A percentile compares a stretch with the other conserved stretches of the same genome.
Conservation (phyloP, 2,888 invertebrate genomes). For the Arctia plantaginis region DNA sequence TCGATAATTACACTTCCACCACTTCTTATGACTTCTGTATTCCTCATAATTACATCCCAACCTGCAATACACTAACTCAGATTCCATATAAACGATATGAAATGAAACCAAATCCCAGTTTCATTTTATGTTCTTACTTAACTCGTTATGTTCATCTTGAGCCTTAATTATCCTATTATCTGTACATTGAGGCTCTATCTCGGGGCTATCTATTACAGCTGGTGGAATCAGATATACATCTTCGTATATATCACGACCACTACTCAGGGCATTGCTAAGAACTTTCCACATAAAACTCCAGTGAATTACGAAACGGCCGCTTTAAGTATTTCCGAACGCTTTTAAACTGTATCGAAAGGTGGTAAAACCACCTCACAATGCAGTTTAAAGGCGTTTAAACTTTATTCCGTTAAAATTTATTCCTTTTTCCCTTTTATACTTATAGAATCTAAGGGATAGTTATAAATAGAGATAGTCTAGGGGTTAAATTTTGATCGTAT, state of each 20-base stretch:
- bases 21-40: neutral
- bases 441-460: neutral
- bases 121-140: constrained; percentile 35
- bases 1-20: neutral
- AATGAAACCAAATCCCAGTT: constrained; percentile 9
- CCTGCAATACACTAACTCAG: neutral
- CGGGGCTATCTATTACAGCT: constrained; percentile 42
- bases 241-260: constrained; percentile 33
- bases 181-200: constrained; percentile 33
- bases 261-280: constrained; percentile 22
- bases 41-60: neutral
- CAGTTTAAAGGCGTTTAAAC: too few species aligned
- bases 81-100: neutral
- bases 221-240: constrained; percentile 41
- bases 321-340: constrained; percentile 18
- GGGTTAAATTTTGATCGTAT: neutral
- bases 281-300: constrained; percentile 45
- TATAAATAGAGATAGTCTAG: neutral
- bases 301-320: constrained; percentile 35
- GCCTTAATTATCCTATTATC: constrained; percentile 40
- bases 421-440: neutral
- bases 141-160: constrained; percentile 27
- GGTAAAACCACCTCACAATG: too few species aligned
- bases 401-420: constrained; percentile 13
- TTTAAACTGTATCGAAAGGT: constrained; percentile 21